These are phyloP conservation scores for Orius laevigatus DNA, from an alignment of 1,140 invertebrate genomes.

Conservation along the genomic window DNA sequence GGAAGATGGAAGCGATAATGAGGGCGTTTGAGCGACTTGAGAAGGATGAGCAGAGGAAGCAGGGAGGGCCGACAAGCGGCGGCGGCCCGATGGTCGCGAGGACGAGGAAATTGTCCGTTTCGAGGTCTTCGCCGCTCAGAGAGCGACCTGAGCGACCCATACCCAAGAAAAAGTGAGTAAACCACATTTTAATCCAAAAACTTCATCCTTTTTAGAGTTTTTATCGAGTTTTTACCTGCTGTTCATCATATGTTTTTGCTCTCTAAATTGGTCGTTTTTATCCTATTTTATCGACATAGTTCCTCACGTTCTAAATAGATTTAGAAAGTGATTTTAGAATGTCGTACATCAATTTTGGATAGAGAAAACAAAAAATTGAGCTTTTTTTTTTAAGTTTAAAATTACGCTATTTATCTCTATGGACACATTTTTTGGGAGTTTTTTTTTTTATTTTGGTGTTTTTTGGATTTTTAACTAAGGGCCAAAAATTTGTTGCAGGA, in stretches of 20 bases:
- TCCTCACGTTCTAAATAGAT: conserved; percentile 1
- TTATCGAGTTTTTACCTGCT: no score
- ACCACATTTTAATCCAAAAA: no score
- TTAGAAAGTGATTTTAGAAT: no score
- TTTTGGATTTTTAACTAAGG: no score
- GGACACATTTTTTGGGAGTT: no score
- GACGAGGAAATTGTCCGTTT: conserved; percentile 6
- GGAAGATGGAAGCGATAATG: conserved; percentile 92
- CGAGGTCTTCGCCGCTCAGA: conserved; percentile 8
- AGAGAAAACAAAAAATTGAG: no score
- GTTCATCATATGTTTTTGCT: no score
- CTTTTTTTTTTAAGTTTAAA: background rate
- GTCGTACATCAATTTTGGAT: no score
- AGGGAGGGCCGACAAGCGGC: conserved; percentile 31
- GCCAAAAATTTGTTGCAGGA: no score
- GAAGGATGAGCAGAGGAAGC: conserved; percentile 58
- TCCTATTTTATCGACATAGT: background rate
- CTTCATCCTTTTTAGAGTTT: no score
- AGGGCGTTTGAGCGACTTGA: conserved; percentile 78
- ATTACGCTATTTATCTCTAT: background rate
- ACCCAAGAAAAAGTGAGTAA: conserved; percentile 13
- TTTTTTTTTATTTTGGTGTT: no score
- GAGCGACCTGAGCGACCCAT: conserved; percentile 12
- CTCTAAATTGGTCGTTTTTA: no score
- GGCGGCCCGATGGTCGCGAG: conserved; percentile 3